phyloP scores from a whole-genome alignment of 2,797 vertebrate species.

The Crocodylus rhombifer region DNA sequence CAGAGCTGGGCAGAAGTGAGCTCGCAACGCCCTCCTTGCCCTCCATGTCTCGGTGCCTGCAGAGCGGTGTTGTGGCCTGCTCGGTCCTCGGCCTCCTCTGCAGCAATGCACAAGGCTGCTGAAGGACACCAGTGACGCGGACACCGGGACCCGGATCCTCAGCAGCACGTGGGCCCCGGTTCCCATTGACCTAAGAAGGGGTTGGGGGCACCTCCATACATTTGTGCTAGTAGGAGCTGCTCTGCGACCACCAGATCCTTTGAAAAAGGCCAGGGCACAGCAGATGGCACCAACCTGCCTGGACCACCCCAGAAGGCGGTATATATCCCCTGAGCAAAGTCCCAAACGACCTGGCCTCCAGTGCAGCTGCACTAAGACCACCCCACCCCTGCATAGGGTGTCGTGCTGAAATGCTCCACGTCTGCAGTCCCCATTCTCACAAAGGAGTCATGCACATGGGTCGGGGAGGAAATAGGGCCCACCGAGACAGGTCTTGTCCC shows the following conservation, averaged over 20 bases:
- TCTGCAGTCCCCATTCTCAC: too few species aligned
- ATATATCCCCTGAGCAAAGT: too few species aligned
- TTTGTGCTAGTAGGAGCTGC: not conserved
- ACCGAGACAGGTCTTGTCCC: too few species aligned
- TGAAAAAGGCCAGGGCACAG: not conserved
- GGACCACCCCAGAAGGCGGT: not conserved
- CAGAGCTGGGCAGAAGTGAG: not conserved
- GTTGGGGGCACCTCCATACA: rapidly evolving
- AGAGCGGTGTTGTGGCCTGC: not conserved
- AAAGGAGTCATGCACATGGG: rapidly evolving
- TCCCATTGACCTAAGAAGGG: not conserved
- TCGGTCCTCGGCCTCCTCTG: not conserved
- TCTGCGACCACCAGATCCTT: not conserved
- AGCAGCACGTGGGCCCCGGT: too few species aligned
- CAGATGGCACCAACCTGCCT: not conserved
- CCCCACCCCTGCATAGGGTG: too few species aligned
- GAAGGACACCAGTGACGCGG: not conserved
- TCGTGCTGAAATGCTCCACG: too few species aligned
- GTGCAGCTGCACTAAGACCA: too few species aligned
- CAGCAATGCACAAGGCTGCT: not conserved
- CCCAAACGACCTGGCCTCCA: too few species aligned
- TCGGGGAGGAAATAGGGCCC: too few species aligned
- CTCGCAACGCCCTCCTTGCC: not conserved
- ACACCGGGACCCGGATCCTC: too few species aligned
- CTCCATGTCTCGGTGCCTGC: too few species aligned